Percentiles rank a stretch among this genome's conserved stretches.
These are phyloP conservation scores for Lagodon rhomboides DNA, from an alignment of 2,797 vertebrate species.

Conservation along the genomic window DNA sequence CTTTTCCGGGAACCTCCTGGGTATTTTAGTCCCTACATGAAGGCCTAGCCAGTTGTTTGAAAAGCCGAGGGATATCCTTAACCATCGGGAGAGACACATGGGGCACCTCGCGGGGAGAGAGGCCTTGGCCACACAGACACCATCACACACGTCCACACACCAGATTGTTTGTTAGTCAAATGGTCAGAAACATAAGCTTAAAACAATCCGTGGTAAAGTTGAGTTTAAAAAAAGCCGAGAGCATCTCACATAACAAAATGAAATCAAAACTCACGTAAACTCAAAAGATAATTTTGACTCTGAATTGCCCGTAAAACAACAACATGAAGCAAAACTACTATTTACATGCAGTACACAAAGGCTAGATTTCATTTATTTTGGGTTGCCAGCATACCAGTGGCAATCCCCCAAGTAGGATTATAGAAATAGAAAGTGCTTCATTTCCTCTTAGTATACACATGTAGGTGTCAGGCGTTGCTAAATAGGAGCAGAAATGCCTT, in stretches of 20 bases:
- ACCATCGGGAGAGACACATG: constrained; percentile 27
- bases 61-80: constrained; percentile 65
- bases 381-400: constrained; percentile 51
- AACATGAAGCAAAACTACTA: constrained; percentile 18
- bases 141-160: constrained; percentile 37
- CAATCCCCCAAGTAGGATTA: constrained; percentile 30
- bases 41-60: constrained; percentile 46
- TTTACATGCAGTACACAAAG: constrained; percentile 16
- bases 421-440: constrained; percentile 66
- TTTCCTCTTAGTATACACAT: constrained; percentile 66
- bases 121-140: constrained; percentile 70
- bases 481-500: constrained; percentile 60
- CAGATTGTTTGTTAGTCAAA: constrained; percentile 28
- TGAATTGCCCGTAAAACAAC: constrained; percentile 16
- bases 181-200: constrained; percentile 14
- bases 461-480: constrained; percentile 63
- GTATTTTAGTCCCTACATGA: constrained; percentile 83
- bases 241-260: neutral
- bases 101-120: constrained; percentile 35
- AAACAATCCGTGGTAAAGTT: constrained; percentile 18
- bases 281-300: constrained; percentile 20
- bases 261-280: neutral
- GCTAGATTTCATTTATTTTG: constrained; percentile 33
- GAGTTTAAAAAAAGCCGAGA: neutral
- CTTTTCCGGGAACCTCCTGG: constrained; percentile 93